Percentiles rank a stretch among this genome's conserved stretches.
phyloP scores from a whole-genome alignment of 2,113 vertebrate species.

The Athene cunicularia region DNA sequence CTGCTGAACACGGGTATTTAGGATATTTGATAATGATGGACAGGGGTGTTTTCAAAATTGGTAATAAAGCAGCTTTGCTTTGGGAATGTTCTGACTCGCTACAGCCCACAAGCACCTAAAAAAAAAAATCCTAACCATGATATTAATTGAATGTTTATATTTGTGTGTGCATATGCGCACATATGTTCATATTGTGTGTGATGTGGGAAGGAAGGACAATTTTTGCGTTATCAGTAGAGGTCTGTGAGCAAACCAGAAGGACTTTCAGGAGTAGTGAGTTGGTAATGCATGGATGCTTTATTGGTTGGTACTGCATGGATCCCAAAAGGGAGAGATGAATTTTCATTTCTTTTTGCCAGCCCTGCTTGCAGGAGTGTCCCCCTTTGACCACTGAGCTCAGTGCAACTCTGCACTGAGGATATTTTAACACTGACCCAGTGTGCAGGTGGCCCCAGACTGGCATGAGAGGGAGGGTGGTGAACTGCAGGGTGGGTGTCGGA shows the following conservation, averaged over 20 bases:
- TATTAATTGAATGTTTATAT: neutral
- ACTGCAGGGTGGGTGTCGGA: neutral
- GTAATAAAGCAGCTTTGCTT: neutral
- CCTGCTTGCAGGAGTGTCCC: neutral
- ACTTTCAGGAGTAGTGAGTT: neutral
- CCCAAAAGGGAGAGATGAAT: neutral
- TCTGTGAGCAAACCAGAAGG: neutral
- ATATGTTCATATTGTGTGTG: no score
- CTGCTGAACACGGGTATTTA: neutral
- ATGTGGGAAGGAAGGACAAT: neutral
- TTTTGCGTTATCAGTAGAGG: neutral
- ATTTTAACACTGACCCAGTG: neutral
- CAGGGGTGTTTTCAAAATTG: neutral
- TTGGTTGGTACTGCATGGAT: no score
- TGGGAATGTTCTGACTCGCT: neutral
- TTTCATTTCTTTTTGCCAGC: neutral
- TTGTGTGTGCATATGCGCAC: neutral
- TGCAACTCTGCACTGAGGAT: neutral
- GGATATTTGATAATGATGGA: slow-evolving; percentile 23
- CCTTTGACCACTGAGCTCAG: neutral
- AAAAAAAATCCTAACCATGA: neutral
- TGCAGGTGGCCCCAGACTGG: neutral
- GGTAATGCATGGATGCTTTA: neutral
- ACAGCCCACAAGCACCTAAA: neutral
- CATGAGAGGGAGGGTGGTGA: neutral